Percentiles rank a stretch among this genome's conserved stretches.
phyloP scores from a whole-genome alignment of 1,140 invertebrate species.

The Lepidurus packardi region DNA sequence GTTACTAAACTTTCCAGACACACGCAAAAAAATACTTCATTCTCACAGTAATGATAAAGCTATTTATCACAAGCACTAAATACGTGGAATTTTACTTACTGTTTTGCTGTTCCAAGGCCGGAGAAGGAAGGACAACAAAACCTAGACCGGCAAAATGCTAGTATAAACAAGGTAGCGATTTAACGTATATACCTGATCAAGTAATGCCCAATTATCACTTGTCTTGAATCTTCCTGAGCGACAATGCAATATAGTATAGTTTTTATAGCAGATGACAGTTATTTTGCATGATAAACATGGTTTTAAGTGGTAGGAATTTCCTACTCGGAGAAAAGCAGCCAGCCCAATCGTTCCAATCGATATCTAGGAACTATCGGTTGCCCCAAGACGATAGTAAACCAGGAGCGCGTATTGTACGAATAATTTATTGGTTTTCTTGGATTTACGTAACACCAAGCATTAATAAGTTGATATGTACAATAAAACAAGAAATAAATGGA shows the following conservation, averaged over 20 bases:
- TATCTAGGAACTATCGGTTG: background rate
- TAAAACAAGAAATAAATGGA: background rate
- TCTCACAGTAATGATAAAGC: too few species aligned
- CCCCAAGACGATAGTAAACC: background rate
- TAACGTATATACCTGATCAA: background rate
- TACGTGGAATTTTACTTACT: too few species aligned
- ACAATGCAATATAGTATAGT: background rate
- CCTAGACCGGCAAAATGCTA: background rate
- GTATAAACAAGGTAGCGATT: background rate
- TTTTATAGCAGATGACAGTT: slow-evolving; percentile 12
- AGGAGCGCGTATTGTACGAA: background rate
- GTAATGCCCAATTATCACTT: background rate
- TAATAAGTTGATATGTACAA: background rate
- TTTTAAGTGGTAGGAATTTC: background rate
- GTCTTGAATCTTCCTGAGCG: background rate
- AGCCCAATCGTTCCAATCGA: background rate
- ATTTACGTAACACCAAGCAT: background rate
- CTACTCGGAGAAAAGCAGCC: background rate
- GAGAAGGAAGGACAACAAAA: background rate
- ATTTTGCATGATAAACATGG: slow-evolving; percentile 19
- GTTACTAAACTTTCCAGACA: too few species aligned
- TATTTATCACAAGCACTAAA: too few species aligned
- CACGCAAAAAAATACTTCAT: too few species aligned
- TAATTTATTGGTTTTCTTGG: background rate
- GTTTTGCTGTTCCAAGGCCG: background rate